Conservation (phyloP, 2,797 vertebrate genomes). For the Prionace glauca region DNA sequence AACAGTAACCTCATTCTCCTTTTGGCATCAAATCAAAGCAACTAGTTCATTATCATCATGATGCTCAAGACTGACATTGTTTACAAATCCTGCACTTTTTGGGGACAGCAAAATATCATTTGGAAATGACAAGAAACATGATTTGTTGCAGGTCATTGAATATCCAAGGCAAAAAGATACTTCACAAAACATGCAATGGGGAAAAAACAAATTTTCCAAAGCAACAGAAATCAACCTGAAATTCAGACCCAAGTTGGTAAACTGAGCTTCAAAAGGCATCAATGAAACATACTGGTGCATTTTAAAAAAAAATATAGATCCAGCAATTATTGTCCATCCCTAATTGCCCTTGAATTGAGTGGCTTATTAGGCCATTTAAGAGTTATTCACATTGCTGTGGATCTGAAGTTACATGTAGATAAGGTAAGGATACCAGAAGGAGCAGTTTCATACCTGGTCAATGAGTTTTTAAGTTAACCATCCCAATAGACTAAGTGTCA, state of each 20-base stretch:
- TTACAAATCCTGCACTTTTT: background rate
- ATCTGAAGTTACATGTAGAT: too few relatives aligned
- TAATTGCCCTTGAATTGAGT: too few relatives aligned
- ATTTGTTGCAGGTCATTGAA: background rate
- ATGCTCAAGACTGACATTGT: background rate
- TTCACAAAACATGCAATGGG: background rate
- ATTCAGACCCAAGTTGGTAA: background rate
- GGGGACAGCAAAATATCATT: background rate
- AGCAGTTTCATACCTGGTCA: background rate
- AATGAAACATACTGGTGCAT: background rate
- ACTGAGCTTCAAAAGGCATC: background rate
- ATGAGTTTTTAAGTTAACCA: background rate
- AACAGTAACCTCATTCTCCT: too few relatives aligned
- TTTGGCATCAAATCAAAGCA: too few relatives aligned
- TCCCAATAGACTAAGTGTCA: background rate
- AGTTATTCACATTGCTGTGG: too few relatives aligned
- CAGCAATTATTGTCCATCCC: too few relatives aligned
- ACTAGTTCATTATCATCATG: background rate
- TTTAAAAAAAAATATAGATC: too few relatives aligned
- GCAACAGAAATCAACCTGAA: background rate
- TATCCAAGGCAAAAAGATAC: background rate
- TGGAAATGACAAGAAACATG: background rate
- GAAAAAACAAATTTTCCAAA: background rate
- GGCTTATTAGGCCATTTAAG: too few relatives aligned
- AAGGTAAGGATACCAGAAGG: background rate